phyloP scores from a whole-genome alignment of 1,140 invertebrate genomes.

The Drosophila nikananu region DNA sequence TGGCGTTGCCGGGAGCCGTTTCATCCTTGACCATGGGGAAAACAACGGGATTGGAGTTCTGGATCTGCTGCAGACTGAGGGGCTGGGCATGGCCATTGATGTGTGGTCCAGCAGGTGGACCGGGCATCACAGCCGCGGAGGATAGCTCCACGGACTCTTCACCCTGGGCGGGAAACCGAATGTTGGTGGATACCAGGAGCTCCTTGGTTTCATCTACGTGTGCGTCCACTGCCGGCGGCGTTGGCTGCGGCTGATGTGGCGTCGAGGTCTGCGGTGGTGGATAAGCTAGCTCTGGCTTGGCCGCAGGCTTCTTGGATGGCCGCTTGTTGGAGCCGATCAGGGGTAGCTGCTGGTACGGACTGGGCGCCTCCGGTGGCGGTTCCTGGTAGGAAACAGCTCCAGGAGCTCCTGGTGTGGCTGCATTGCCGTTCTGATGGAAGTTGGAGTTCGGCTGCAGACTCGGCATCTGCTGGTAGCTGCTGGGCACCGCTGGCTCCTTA shows the following conservation, averaged over 20 bases:
- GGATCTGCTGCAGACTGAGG: conserved; percentile 72
- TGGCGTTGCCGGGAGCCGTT: conserved; percentile 3
- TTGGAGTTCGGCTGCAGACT: conserved; percentile 46
- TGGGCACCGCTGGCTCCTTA: conserved; percentile 34
- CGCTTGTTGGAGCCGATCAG: conserved; percentile 66
- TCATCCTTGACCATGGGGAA: conserved; percentile 74
- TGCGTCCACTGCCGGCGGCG: not conserved
- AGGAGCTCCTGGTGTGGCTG: conserved; percentile 26
- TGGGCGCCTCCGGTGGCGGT: conserved; percentile 71
- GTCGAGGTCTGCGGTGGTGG: conserved; percentile 1
- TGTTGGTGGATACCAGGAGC: conserved; percentile 76
- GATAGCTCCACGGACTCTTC: conserved; percentile 60
- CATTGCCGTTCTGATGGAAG: conserved; percentile 66
- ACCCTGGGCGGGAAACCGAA: conserved; percentile 76
- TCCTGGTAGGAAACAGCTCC: conserved; percentile 44
- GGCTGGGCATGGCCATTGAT: conserved; percentile 84
- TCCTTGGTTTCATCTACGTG: conserved; percentile 68
- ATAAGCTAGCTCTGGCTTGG: conserved; percentile 21
- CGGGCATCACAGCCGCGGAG: conserved; percentile 35
- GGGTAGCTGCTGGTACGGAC: conserved; percentile 74
- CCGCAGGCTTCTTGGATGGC: conserved; percentile 34
- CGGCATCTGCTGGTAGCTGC: conserved; percentile 57
- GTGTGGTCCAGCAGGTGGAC: conserved; percentile 52
- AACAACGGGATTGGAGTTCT: conserved; percentile 73
- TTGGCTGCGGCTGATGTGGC: conserved; percentile 1